Evolutionary conservation across 1,140 invertebrate species (phyloP).

Genomic region (Brachionus manjavacas): DNA sequence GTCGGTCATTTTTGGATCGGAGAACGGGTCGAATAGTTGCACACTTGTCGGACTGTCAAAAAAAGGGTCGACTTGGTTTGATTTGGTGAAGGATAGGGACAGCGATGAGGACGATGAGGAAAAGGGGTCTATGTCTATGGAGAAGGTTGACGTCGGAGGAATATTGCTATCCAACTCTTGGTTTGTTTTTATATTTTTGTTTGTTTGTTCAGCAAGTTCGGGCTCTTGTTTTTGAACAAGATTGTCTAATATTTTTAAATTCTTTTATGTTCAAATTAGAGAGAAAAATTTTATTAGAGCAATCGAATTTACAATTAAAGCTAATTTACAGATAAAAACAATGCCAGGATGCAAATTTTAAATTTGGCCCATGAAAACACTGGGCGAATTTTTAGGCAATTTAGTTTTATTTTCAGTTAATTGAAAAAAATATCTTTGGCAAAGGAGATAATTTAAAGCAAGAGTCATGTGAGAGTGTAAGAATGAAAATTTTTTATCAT

Average conservation of each 20-base stretch:
- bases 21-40: not conserved
- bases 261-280: not conserved
- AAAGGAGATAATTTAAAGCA: not conserved
- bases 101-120: not conserved
- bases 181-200: constrained; percentile 17
- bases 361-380: not conserved
- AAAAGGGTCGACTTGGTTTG: not conserved
- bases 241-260: not conserved
- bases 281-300: not conserved
- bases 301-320: constrained; percentile 31
- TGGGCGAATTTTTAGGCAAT: not conserved
- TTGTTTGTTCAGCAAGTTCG: not conserved
- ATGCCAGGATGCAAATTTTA: not conserved
- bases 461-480: not conserved
- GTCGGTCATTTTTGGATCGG: constrained; percentile 19
- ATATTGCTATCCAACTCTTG: not conserved
- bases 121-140: constrained; percentile 31
- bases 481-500: not conserved
- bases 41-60: not conserved
- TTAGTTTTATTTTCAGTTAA: constrained; percentile 40
- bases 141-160: constrained; percentile 9
- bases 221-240: not conserved
- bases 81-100: not conserved
- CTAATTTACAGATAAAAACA: not conserved
- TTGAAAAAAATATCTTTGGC: not conserved